Evolutionary conservation across 2,797 vertebrate genomes (phyloP), one percentile per base, ranked within the genome.

Genomic region (Psittacula echo): DNA sequence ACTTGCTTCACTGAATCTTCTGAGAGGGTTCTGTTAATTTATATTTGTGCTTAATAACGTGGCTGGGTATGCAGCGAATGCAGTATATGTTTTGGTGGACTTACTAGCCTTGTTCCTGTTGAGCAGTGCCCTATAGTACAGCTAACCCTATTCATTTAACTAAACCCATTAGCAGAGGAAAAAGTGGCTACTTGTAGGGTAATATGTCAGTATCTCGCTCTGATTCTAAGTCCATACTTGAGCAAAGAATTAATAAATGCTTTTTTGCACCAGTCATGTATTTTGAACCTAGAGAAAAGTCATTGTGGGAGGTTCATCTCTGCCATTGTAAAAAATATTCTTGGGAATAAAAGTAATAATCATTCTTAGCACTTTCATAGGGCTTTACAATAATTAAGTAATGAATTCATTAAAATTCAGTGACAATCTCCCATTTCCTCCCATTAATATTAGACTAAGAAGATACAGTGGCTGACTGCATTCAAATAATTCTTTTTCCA

Each of bases 371-470:
- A 24, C 71, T 93, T 92, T 92, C 87, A 64, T 2, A 1, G 74
- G 72, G 44, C 62, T 84, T 92, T 94, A 60, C 58, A 48, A 42
- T 88, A 90, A 95, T 96, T 90, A 95, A 83, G 80, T 88, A 94
- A 95, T 91, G 51, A 94, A 92, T 93, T 90, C 61, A 91, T 95
- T 90, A 93, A 86, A 92, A 92, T 92, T 86, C 89, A 92, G 73
- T 54, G 56, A 34, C 84, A 86, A 29, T 80, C 78, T 95, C 94
- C 77, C 37, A 74, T 93, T 94, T 92, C 30, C 22, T 78, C 13
- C n/a, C 48, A 47, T 92, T 95, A 86, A 70, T 95, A 64, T 60
- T 84, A 83, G 61, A 62, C 27, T 82, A 83, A 83, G 89, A 92
- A 47, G 58, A 51, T 60, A 81, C 61, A 86, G 77, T 81, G 77